Evolutionary conservation across 2,797 vertebrate genomes (phyloP), one percentile per base, ranked within the genome.

Genomic region (Hoplostethus atlanticus): DNA sequence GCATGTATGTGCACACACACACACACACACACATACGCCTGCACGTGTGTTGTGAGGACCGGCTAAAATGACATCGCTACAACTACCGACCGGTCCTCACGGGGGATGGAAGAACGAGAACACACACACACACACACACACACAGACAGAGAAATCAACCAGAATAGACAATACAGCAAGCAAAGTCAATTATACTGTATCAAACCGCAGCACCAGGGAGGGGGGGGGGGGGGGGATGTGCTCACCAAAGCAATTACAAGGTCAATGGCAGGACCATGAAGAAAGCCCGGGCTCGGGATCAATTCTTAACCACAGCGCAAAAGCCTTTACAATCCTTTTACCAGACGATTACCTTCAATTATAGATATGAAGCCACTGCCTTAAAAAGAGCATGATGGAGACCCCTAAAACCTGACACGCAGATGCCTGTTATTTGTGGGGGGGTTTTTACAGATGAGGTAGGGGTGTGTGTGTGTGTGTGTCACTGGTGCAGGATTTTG

Each of bases 181-280:
- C 57, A 77, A 85, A 89, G 89, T 85, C 86, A 80, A 89, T 90
- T 86, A 89, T 64, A 81, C 68, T 64, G 76, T 71, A 86, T 91
- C 71, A 86, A 85, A 81, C 76, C 75, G 68, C 75, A 80, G 83
- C 80, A 84, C 55, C 72, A 81, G 58, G 71, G 76, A 52, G 62
- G 74, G 40, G 51, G 42, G 36, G 65, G 61, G 59, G 60, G 66
- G 81, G 44, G 25, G 30, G 21, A 54, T 31, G 31, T 40, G 65
- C 73, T 78, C 77, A 58, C 61, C 55, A 70, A 85, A 90, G 90
- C 87, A 88, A 90, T 92, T 77, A 84, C 92, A 84, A 91, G 93
- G 93, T 95, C 96, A 96, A 94, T 93, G 94, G 93, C 84, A 89
- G 93, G 90, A 95, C 93, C 94, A 95, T 95, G 96, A 95, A 95